These are phyloP conservation scores for Drosophila ercepeae DNA, from an alignment of 1,140 invertebrate genomes.

Conservation along the genomic window DNA sequence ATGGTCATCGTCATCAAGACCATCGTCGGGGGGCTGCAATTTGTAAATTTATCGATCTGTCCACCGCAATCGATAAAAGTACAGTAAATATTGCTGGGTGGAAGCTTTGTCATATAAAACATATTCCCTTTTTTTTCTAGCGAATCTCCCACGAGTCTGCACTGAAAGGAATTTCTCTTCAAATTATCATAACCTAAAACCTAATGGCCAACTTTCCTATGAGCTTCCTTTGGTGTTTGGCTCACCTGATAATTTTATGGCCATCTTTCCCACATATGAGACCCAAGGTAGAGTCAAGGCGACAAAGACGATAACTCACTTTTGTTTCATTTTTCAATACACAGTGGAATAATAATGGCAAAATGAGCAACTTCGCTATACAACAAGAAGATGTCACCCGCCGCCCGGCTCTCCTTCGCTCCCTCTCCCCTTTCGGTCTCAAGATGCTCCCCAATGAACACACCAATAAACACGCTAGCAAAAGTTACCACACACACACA, in stretches of 20 bases:
- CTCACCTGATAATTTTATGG: conserved; percentile 68
- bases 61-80: conserved; percentile 27
- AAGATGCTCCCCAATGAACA: conserved; percentile 81
- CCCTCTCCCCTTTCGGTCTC: conserved; percentile 43
- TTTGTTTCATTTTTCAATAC: conserved; percentile 83
- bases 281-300: conserved; percentile 13
- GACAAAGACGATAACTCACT: conserved; percentile 79
- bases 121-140: conserved; percentile 5
- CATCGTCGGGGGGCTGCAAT: conserved; percentile 25
- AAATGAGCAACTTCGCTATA: conserved; percentile 83
- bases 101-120: conserved; percentile 72
- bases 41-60: conserved; percentile 44
- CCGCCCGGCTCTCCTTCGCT: neutral
- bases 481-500: conserved; percentile 56
- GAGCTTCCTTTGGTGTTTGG: too few relatives aligned
- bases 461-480: conserved; percentile 76
- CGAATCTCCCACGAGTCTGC: conserved; percentile 7
- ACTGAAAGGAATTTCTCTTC: conserved; percentile 3
- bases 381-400: conserved; percentile 70
- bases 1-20: conserved; percentile 38
- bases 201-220: neutral
- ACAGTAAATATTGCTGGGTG: conserved; percentile 17
- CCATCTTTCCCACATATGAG: conserved; percentile 9
- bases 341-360: conserved; percentile 83
- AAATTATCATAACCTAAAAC: neutral